These are phyloP conservation scores for Liparis tanakae DNA, from an alignment of 2,797 vertebrate genomes.

Conservation along the genomic window DNA sequence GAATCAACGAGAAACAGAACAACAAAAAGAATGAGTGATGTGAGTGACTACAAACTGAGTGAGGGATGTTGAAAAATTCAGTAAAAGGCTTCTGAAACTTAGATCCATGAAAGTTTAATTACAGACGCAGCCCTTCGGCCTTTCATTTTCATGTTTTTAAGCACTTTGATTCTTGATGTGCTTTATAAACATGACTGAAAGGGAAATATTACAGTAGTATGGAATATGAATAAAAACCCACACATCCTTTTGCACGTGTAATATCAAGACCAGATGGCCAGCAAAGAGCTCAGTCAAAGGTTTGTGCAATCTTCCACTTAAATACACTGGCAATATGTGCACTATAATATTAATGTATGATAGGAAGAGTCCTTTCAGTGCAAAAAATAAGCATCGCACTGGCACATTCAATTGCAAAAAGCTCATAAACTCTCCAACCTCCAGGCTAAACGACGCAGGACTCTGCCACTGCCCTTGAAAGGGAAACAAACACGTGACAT, in stretches of 20 bases:
- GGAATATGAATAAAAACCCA: slow-evolving; percentile 19
- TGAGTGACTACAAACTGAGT: slow-evolving; percentile 5
- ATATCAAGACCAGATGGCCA: background rate
- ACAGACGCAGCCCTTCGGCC: slow-evolving; percentile 6
- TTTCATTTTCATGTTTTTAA: slow-evolving; percentile 20
- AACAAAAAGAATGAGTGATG: background rate
- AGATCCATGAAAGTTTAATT: slow-evolving; percentile 49
- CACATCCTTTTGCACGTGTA: background rate
- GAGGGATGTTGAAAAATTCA: slow-evolving; percentile 31
- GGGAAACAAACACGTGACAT: background rate
- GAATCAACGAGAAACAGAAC: slow-evolving; percentile 2
- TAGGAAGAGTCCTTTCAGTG: background rate
- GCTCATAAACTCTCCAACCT: slow-evolving; percentile 21
- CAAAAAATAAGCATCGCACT: background rate
- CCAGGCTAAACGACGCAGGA: background rate
- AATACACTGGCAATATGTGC: background rate
- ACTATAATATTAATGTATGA: background rate
- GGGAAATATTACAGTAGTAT: background rate
- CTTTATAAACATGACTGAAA: slow-evolving; percentile 4
- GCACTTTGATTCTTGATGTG: slow-evolving; percentile 10
- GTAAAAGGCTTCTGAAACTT: slow-evolving; percentile 31
- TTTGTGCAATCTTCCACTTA: background rate
- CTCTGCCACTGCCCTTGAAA: background rate
- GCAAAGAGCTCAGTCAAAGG: background rate
- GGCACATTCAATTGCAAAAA: slow-evolving; percentile 6